phyloP scores from a whole-genome alignment of 2,797 vertebrate species.

The Lacerta agilis region DNA sequence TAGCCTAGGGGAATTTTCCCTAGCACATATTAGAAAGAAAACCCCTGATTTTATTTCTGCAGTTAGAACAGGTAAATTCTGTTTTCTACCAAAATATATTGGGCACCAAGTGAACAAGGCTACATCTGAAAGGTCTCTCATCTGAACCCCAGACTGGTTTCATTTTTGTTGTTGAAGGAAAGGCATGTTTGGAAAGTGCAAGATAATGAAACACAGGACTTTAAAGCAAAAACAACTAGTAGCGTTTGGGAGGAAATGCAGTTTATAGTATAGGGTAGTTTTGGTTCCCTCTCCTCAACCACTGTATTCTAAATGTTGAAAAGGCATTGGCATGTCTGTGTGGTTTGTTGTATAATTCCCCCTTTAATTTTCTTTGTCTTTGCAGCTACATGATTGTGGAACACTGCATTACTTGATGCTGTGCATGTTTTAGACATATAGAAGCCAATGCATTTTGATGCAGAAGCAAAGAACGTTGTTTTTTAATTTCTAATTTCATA shows the following conservation, averaged over 20 bases:
- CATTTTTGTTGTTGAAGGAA: conserved; percentile 47
- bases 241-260: conserved; percentile 56
- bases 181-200: conserved; percentile 43
- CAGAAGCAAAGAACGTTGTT: conserved; percentile 46
- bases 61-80: conserved; percentile 34
- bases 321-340: conserved; percentile 55
- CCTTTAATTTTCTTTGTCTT: conserved; percentile 58
- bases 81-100: conserved; percentile 1
- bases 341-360: conserved; percentile 48
- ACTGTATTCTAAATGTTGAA: conserved; percentile 37
- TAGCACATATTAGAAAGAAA: conserved; percentile 15
- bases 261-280: conserved; percentile 54
- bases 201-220: conserved; percentile 40
- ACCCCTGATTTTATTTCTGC: conserved; percentile 7
- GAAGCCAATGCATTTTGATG: conserved; percentile 7
- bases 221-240: conserved; percentile 44
- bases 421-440: conserved; percentile 54
- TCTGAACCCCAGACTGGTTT: conserved; percentile 28
- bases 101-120: neutral
- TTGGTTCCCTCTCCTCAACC: conserved; percentile 64
- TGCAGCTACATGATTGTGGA: conserved; percentile 44
- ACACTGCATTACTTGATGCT: conserved; percentile 57
- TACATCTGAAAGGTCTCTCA: conserved; percentile 32
- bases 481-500: conserved; percentile 16
- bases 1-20: conserved; percentile 29